A percentile compares a stretch with the other conserved stretches of the same genome.
These are phyloP conservation scores for Theocolax elegans DNA, from an alignment of 1,140 invertebrate genomes.

Conservation along the genomic window DNA sequence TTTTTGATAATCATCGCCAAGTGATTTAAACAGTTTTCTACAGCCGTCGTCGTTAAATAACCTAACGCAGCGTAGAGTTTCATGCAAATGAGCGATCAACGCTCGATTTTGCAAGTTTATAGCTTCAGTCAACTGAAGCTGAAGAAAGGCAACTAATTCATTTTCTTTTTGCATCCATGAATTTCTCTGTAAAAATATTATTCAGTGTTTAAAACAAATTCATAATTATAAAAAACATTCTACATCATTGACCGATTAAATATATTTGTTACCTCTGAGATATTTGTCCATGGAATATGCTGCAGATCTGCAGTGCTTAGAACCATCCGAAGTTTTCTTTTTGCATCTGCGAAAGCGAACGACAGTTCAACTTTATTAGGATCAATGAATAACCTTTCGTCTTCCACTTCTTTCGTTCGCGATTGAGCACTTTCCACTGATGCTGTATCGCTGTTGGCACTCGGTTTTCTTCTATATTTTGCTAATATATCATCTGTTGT, in stretches of 20 bases:
- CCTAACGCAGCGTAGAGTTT: slow-evolving; percentile 84
- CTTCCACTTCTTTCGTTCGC: slow-evolving; percentile 62
- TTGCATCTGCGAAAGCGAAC: slow-evolving; percentile 85
- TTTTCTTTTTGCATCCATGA: slow-evolving; percentile 71
- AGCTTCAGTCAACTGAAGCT: slow-evolving; percentile 87
- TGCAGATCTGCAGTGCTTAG: slow-evolving; percentile 85
- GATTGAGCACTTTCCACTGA: slow-evolving; percentile 62
- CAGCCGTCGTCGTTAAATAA: slow-evolving; percentile 80
- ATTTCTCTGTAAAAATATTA: slow-evolving; percentile 59
- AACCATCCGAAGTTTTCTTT: slow-evolving; percentile 91
- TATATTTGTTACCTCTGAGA: slow-evolving; percentile 55
- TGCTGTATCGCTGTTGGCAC: slow-evolving; percentile 70
- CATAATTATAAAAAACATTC: slow-evolving; percentile 18
- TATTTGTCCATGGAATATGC: slow-evolving; percentile 61
- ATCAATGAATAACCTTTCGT: slow-evolving; percentile 73
- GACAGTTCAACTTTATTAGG: slow-evolving; percentile 72
- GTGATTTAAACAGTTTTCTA: slow-evolving; percentile 79
- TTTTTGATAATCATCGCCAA: slow-evolving; percentile 84
- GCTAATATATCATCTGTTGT: slow-evolving; percentile 93
- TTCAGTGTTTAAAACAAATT: slow-evolving; percentile 28
- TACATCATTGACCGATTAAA: neutral
- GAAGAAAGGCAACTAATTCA: slow-evolving; percentile 78
- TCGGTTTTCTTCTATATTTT: slow-evolving; percentile 89
- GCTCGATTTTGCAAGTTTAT: slow-evolving; percentile 86
- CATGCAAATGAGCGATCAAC: slow-evolving; percentile 86